Evolutionary conservation across 2,113 vertebrate genomes (phyloP), one percentile per base, ranked within the genome.

Genomic region (Chloropsis cyanopogon): DNA sequence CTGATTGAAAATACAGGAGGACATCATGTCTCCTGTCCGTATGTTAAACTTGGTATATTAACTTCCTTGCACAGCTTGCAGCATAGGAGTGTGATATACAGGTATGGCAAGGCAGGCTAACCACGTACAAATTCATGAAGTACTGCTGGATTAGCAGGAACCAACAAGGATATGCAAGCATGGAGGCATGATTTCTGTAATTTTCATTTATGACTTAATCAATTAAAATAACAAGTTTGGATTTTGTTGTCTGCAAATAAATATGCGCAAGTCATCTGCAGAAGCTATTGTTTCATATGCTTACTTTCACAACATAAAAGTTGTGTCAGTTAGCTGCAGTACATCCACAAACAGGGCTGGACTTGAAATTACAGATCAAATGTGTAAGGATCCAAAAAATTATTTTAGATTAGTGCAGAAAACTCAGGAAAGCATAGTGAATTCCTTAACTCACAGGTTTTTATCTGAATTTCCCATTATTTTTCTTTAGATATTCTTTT

Each of bases 101-200:
- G 91, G 93, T 89, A 92, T 93, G 80, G 84, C 95, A 95, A 93
- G 94, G 82, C 96, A 97, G 90, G 61, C 87, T 94, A 96, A 80
- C 96, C 78, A 95, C 94, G 93, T 95, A 92, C 95, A 95, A 95
- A 97, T 96, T 91, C 97, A 86, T 95, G 86, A 96, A 97, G 85
- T 96, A 85, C 88, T 97, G 65, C 93, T 97, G 95, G 96, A 97
- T 97, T 98, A 97, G 93, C 92, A 95, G 83, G 95, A 96, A 88
- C 95, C 73, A 35, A 77, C 66, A 69, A 46, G 64, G 56, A 86
- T 97, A 86, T 82, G 76, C 80, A 91, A 96, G 82, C 77, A 85
- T 2, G 7, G 68, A 81, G 81, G 23, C 87, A 91, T 96, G 78
- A 80, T 95, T 97, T 95, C 63, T 92, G 53, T 81, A 95, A 90